Conservation (phyloP, 2,113 vertebrate genomes). For the Ovis canadensis region DNA sequence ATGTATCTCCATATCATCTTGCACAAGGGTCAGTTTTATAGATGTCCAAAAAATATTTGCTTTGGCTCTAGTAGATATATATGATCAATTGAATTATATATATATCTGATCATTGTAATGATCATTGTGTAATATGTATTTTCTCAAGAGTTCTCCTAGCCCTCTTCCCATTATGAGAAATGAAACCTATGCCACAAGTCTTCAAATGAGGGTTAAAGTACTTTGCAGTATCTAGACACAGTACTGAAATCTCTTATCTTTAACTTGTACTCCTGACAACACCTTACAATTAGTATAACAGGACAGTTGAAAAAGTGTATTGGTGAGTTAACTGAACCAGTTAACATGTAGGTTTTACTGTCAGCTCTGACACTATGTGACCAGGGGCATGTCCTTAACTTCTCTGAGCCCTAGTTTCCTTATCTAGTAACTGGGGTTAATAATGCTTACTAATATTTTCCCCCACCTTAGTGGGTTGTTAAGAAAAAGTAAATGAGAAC, state of each 20-base stretch:
- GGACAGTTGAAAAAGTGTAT: background rate
- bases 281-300: background rate
- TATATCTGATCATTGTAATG: no score
- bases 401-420: slow-evolving; percentile 38
- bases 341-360: background rate
- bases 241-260: slow-evolving; percentile 17
- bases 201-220: slow-evolving; percentile 27
- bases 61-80: background rate
- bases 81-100: background rate
- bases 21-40: background rate
- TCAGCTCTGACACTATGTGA: background rate
- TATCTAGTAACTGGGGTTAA: background rate
- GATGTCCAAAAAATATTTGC: background rate
- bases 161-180: background rate
- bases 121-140: background rate
- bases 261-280: background rate
- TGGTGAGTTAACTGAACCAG: slow-evolving; percentile 31
- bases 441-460: background rate
- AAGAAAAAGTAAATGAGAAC: slow-evolving; percentile 44
- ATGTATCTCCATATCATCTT: background rate
- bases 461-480: slow-evolving; percentile 9
- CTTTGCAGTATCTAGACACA: slow-evolving; percentile 22
- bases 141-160: background rate
- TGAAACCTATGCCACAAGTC: slow-evolving; percentile 2
- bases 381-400: slow-evolving; percentile 13